phyloP scores from a whole-genome alignment of 2,113 vertebrate species.

The Apus apus region DNA sequence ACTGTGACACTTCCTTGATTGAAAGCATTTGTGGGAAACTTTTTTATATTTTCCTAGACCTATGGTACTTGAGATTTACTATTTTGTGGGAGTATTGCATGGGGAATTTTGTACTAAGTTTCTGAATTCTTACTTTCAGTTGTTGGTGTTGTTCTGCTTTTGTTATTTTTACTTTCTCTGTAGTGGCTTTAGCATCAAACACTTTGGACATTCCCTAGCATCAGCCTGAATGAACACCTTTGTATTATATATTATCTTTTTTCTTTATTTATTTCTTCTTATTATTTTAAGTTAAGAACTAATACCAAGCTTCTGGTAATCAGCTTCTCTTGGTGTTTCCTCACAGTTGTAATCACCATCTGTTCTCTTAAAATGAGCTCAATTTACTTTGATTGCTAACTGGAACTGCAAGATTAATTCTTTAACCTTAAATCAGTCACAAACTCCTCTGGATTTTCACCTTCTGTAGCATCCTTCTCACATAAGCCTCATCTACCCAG shows the following conservation, averaged over 20 bases:
- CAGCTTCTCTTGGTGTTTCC: not conserved
- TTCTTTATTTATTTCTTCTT: not conserved
- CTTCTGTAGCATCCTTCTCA: constrained; percentile 5
- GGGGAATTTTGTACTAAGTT: not conserved
- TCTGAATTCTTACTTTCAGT: not conserved
- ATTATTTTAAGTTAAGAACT: not conserved
- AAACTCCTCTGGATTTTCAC: constrained; percentile 22
- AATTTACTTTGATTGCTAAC: constrained; percentile 18
- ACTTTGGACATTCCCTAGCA: not conserved
- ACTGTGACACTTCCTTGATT: not conserved
- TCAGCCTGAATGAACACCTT: not conserved
- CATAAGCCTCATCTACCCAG: constrained; percentile 22
- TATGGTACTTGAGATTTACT: not conserved
- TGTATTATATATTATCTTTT: not conserved
- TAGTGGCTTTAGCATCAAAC: not conserved
- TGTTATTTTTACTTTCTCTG: not conserved
- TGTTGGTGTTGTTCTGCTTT: not conserved
- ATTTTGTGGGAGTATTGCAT: not conserved
- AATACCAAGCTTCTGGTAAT: not conserved
- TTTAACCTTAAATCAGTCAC: constrained; percentile 38
- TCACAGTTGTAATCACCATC: constrained; percentile 25
- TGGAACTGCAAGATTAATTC: constrained; percentile 20
- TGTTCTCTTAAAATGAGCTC: constrained; percentile 3
- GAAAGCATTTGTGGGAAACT: not conserved
- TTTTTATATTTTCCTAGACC: not conserved